Evolutionary conservation across 1,140 invertebrate genomes (phyloP).

Genomic region (Cepaea nemoralis): DNA sequence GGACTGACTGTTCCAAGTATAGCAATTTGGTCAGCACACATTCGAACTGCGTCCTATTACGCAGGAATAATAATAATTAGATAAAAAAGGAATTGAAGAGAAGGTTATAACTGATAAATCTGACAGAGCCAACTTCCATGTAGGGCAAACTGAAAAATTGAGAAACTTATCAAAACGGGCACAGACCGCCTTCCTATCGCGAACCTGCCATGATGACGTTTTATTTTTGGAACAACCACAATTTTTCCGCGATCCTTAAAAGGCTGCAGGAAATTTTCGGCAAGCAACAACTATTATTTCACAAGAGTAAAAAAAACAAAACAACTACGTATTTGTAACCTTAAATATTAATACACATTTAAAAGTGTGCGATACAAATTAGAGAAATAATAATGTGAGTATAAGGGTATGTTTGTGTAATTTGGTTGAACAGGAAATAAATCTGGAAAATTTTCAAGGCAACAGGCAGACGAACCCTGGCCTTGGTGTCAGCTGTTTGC

Average conservation of each 20-base stretch:
- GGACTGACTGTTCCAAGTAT: no score
- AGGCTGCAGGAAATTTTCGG: background rate
- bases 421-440: background rate
- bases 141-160: no score
- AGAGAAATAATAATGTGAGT: background rate
- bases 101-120: no score
- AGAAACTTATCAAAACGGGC: no score
- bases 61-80: no score
- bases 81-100: no score
- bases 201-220: background rate
- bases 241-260: background rate
- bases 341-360: background rate
- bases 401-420: background rate
- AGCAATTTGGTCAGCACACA: no score
- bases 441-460: background rate
- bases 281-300: background rate
- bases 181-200: background rate
- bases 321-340: background rate
- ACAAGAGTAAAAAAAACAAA: background rate
- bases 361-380: no score
- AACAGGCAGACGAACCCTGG: background rate
- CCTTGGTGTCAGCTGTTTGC: background rate
- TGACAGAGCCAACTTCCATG: no score
- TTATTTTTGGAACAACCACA: background rate
- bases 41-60: no score